A percentile compares a stretch with the other conserved stretches of the same genome.
phyloP scores from a whole-genome alignment of 2,113 vertebrate genomes.

The Onychorhynchus coronatus region DNA sequence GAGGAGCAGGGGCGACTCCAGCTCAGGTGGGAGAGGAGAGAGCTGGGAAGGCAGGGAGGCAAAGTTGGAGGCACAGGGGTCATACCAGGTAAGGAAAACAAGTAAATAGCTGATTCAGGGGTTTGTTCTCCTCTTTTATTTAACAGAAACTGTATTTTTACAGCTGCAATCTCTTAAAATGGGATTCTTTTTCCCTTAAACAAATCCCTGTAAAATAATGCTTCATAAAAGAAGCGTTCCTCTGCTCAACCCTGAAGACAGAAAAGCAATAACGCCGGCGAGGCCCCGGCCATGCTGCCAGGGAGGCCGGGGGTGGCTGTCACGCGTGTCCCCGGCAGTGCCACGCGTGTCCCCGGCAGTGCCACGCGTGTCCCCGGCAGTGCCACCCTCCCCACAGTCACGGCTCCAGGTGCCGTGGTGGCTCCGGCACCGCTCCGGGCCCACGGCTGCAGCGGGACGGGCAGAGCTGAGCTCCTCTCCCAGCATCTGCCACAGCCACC shows the following conservation, averaged over 20 bases:
- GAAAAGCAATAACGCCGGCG: background rate
- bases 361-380: background rate
- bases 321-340: background rate
- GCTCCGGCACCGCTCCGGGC: rapidly evolving
- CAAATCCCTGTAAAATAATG: slow-evolving; percentile 72
- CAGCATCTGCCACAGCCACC: background rate
- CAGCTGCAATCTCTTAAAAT: slow-evolving; percentile 77
- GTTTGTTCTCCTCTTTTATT: slow-evolving; percentile 47
- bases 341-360: background rate
- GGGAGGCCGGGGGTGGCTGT: background rate
- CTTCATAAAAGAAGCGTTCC: slow-evolving; percentile 70
- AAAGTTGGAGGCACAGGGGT: background rate
- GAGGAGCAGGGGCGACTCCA: background rate
- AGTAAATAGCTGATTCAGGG: slow-evolving; percentile 72
- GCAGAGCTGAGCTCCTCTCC: background rate
- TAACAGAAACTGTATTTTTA: slow-evolving; percentile 73
- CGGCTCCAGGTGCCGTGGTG: rapidly evolving
- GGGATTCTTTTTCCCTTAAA: slow-evolving; percentile 69
- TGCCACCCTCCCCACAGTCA: background rate
- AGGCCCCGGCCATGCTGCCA: background rate
- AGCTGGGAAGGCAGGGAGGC: background rate
- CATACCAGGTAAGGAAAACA: slow-evolving; percentile 59
- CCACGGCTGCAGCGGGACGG: rapidly evolving
- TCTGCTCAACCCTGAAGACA: slow-evolving; percentile 35
- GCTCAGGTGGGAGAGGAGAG: background rate